Conservation (phyloP, 2,797 vertebrate species). For the Diplodus puntazzo region DNA sequence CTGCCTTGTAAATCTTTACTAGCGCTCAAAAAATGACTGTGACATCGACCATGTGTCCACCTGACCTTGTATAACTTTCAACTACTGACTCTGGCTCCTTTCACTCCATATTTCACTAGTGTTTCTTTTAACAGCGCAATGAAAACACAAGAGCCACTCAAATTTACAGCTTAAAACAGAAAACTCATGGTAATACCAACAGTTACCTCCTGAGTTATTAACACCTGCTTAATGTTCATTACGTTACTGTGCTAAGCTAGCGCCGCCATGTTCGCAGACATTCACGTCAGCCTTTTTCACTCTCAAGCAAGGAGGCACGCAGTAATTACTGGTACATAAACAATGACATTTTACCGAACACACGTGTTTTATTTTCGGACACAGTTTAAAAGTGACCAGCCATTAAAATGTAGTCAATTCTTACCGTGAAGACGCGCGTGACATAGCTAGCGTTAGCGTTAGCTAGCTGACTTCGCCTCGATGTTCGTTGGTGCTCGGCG, state of each 20-base stretch:
- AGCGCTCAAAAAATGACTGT: not conserved
- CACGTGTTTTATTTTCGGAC: not conserved
- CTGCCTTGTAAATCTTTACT: too few species aligned
- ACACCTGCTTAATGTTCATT: not conserved
- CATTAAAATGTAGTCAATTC: not conserved
- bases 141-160: not conserved
- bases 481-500: not conserved
- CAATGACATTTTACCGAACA: not conserved
- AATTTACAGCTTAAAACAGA: fast-evolving
- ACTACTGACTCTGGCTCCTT: not conserved
- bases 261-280: too few species aligned
- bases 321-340: not conserved
- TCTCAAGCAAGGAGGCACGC: fast-evolving
- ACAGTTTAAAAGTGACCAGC: not conserved
- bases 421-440: not conserved
- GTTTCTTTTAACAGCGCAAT: not conserved
- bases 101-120: not conserved
- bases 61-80: not conserved
- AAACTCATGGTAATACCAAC: too few species aligned
- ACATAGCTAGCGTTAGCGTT: not conserved
- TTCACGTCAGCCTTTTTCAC: not conserved
- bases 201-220: not conserved
- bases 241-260: not conserved
- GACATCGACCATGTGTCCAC: not conserved
- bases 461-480: too few species aligned